phyloP scores from a whole-genome alignment of 2,797 vertebrate species.

The Cossypha dichroa region DNA sequence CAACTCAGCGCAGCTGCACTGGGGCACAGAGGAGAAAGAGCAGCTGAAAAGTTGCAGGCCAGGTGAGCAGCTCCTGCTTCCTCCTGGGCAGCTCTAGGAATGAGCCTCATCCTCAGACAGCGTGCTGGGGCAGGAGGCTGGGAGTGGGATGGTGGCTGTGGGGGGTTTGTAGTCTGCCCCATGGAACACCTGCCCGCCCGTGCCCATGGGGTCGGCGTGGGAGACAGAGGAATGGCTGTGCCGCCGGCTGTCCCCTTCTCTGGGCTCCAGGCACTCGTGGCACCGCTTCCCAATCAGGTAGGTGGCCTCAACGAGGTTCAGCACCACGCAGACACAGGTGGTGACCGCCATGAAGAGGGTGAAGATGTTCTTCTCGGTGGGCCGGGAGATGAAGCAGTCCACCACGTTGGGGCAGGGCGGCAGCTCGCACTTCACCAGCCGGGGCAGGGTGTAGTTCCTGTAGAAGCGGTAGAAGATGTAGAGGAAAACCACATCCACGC shows the following conservation, averaged over 20 bases:
- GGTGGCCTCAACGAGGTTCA: conserved; percentile 85
- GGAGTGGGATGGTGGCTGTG: not conserved
- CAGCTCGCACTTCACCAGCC: conserved; percentile 84
- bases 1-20: rapidly evolving
- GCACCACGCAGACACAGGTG: conserved; percentile 81
- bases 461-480: conserved; percentile 89
- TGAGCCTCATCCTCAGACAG: not conserved
- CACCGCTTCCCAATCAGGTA: conserved; percentile 85
- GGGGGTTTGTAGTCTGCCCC: not conserved
- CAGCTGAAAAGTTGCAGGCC: not conserved
- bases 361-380: conserved; percentile 91
- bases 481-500: conserved; percentile 84
- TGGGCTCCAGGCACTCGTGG: not conserved
- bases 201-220: rapidly evolving
- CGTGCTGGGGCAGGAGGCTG: not conserved
- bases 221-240: not conserved
- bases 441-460: conserved; percentile 86
- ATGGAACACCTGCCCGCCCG: rapidly evolving
- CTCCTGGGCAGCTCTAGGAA: not conserved
- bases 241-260: rapidly evolving
- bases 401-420: conserved; percentile 87
- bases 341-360: conserved; percentile 91
- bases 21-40: not conserved
- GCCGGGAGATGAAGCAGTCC: conserved; percentile 88
- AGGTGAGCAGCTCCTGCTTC: not conserved